Base-by-base conservation (phyloP, 2,113 vertebrate genomes). In the Brienomyrus longianalis region DNA sequence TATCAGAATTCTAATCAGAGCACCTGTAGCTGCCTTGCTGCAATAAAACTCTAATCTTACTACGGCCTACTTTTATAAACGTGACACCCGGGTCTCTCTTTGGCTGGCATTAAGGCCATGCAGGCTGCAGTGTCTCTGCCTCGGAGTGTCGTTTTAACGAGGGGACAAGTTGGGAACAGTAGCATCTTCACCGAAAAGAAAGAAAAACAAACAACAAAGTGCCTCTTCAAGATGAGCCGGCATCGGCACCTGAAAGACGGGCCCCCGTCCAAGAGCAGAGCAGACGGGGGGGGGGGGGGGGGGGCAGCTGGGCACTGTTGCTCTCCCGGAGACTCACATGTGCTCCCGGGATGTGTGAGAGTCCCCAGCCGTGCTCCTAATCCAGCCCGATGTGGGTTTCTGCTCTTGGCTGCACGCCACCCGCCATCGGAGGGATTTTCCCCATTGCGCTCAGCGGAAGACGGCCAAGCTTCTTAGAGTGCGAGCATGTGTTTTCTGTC, bases 401-500 rank as follows among this genome's bases (percentile, higher is more conserved):
- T 43, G 45, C 77, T 43, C 21, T 89, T 31, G 86, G 77, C 88
- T 62, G 31, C 21, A 83, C 0, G 89, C 89, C 89, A 56, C 77
- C 80, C 54, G 80, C 23, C 89, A 84, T 84, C 39, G 43, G 80
- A 89, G 39, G 88, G 62, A 80, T 80, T 80, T 91, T 90, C 56
- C 90, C 91, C 90, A 88, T 88, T 9, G 54, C 88, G 88, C 80
- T 93, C 92, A 93, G 95, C 95, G 80, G 92, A 97, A 97, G 95
- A 96, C 90, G 92, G 95, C 95, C 95, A 96, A 96, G 93, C 94
- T 93, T 95, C 93, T 94, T 94, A 93, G 95, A 97, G 96, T 96
- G 94, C 92, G 93, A 95, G 94, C 95, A 95, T 96, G 95, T 96
- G 97, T 97, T 99, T 97, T 97, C 96, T 97, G 97, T 98, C 98